Conservation (phyloP, 2,888 invertebrate genomes). For the Netelia melanura region DNA sequence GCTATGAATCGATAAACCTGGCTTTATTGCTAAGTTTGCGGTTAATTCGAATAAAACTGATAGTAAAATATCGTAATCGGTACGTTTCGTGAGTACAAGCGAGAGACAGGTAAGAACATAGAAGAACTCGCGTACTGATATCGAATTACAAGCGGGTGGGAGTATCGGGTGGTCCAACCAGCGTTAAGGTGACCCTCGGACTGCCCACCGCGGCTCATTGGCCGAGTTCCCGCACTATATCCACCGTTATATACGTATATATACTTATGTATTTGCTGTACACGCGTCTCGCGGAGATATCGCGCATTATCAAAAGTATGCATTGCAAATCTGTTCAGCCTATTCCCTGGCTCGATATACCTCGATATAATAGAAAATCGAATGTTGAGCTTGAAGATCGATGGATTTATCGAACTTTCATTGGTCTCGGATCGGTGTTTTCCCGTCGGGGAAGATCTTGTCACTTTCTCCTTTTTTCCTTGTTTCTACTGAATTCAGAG, state of each 20-base stretch:
- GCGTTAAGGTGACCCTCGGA: conserved; percentile 79
- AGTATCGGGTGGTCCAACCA: conserved; percentile 81
- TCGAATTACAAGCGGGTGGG: conserved; percentile 69
- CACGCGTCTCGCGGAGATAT: background rate
- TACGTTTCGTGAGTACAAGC: background rate
- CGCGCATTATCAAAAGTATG: background rate
- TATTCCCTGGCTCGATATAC: background rate
- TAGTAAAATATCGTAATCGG: background rate
- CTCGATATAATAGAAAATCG: background rate
- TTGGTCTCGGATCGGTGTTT: background rate
- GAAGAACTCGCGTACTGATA: conserved; percentile 47
- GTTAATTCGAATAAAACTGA: background rate
- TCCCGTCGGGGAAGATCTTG: background rate
- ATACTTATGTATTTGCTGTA: background rate
- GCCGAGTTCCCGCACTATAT: conserved; percentile 74
- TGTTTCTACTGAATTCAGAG: background rate
- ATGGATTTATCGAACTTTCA: background rate
- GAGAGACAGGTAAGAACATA: conserved; percentile 16
- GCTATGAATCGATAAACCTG: background rate
- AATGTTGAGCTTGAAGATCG: background rate
- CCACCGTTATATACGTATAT: background rate
- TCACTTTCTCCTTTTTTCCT: background rate
- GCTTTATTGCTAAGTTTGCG: too few species aligned
- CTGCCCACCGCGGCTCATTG: conserved; percentile 83
- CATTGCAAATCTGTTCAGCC: background rate